These are phyloP conservation scores for Chelonoidis abingdonii DNA, from an alignment of 2,113 vertebrate species.

Conservation along the genomic window DNA sequence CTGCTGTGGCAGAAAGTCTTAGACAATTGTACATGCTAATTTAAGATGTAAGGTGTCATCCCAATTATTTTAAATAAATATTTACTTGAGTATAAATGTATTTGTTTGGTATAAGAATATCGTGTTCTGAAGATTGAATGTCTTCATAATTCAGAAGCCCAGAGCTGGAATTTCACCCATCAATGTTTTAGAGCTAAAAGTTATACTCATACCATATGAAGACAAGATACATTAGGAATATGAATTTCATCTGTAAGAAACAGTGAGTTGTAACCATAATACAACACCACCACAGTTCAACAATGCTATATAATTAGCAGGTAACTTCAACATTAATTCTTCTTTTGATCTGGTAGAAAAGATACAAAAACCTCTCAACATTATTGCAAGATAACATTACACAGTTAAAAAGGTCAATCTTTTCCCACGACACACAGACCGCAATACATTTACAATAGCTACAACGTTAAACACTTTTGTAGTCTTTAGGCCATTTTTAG, in stretches of 20 bases:
- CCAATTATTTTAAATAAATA: neutral
- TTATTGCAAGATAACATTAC: conserved; percentile 17
- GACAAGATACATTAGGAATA: neutral
- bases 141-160: neutral
- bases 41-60: conserved; percentile 2
- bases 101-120: neutral
- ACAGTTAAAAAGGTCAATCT: conserved; percentile 37
- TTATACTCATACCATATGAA: neutral
- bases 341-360: conserved; percentile 8
- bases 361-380: conserved; percentile 21
- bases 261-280: neutral
- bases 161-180: neutral
- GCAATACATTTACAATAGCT: conserved; percentile 54
- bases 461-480: conserved; percentile 29
- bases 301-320: conserved; percentile 6
- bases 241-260: neutral
- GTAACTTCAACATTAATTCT: neutral
- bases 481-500: conserved; percentile 13
- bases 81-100: neutral
- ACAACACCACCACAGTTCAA: neutral
- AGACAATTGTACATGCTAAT: conserved; percentile 22
- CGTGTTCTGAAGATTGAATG: neutral
- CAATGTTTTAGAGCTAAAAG: neutral
- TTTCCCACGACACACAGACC: conserved; percentile 53
- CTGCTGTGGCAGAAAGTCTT: conserved; percentile 25